Percentiles rank a stretch among this genome's conserved stretches.
Evolutionary conservation across 2,113 vertebrate genomes (phyloP).

Genomic region (Motacilla alba): DNA sequence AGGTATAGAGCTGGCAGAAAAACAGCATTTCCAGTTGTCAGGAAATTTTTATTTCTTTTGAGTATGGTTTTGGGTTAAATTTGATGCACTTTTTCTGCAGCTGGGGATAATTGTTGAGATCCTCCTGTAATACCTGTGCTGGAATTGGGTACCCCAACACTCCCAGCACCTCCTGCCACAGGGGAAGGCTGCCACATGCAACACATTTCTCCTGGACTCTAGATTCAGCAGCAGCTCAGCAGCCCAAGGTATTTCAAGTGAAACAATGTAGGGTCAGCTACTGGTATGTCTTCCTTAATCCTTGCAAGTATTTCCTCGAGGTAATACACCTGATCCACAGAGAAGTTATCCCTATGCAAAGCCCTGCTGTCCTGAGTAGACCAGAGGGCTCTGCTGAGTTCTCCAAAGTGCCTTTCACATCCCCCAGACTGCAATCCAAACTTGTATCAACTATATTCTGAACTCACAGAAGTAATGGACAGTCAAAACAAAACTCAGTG

Average conservation of each 20-base stretch:
- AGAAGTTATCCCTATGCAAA: background rate
- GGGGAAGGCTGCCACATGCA: background rate
- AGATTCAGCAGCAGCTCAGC: background rate
- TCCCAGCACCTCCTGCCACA: background rate
- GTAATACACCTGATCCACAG: background rate
- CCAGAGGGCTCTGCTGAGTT: background rate
- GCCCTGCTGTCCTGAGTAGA: background rate
- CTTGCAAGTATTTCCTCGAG: background rate
- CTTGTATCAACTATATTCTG: background rate
- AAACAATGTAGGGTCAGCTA: background rate
- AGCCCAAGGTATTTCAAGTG: background rate
- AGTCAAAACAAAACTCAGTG: background rate
- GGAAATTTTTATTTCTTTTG: conserved; percentile 9
- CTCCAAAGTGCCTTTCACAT: background rate
- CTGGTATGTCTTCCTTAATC: background rate
- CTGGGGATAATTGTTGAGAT: background rate
- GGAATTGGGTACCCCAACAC: background rate
- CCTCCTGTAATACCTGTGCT: background rate
- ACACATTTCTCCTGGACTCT: background rate
- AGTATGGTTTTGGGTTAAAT: background rate
- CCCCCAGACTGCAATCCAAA: background rate
- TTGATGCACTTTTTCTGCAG: background rate
- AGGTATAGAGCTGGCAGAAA: conserved; percentile 18
- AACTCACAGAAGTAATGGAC: background rate
- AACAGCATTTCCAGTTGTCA: conserved; percentile 34